phyloP scores from a whole-genome alignment of 2,888 invertebrate genomes.

The Ametastegia equiseti region DNA sequence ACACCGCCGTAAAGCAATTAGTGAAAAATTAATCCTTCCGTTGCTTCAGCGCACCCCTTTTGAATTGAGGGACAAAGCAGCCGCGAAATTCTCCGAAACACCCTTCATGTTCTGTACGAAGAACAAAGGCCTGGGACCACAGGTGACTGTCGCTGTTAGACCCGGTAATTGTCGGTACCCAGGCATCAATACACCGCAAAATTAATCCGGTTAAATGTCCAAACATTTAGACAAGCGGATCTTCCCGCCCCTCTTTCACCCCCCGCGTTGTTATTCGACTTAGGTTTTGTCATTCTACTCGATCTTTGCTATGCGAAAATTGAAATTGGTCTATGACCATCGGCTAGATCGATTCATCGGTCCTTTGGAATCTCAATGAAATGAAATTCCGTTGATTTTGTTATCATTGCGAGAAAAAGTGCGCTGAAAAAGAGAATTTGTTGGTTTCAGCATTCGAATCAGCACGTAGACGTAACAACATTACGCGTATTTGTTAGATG shows the following conservation, averaged over 20 bases:
- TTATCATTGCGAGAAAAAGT: background rate
- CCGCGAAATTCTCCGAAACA: slow-evolving; percentile 13
- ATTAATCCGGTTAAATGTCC: slow-evolving; percentile 45
- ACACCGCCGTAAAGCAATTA: background rate
- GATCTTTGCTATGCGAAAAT: background rate
- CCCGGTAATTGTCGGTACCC: slow-evolving; percentile 9
- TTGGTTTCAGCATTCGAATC: background rate
- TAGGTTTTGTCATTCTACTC: background rate
- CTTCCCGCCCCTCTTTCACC: background rate
- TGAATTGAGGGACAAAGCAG: background rate
- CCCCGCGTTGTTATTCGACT: background rate
- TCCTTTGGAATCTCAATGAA: background rate
- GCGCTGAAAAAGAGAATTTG: background rate
- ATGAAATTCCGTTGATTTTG: background rate
- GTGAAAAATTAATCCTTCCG: slow-evolving; percentile 28
- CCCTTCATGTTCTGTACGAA: background rate
- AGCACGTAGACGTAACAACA: background rate
- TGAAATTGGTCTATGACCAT: no score
- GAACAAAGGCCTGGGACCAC: slow-evolving; percentile 16
- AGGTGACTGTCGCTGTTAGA: slow-evolving; percentile 19
- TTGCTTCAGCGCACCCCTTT: background rate
- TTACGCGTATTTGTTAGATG: background rate
- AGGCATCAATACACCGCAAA: slow-evolving; percentile 34
- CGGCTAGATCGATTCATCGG: background rate
- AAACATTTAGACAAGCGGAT: slow-evolving; percentile 43